Percentiles rank a stretch among this genome's conserved stretches.
phyloP scores from a whole-genome alignment of 2,888 invertebrate genomes.

The Agrotis clavis region DNA sequence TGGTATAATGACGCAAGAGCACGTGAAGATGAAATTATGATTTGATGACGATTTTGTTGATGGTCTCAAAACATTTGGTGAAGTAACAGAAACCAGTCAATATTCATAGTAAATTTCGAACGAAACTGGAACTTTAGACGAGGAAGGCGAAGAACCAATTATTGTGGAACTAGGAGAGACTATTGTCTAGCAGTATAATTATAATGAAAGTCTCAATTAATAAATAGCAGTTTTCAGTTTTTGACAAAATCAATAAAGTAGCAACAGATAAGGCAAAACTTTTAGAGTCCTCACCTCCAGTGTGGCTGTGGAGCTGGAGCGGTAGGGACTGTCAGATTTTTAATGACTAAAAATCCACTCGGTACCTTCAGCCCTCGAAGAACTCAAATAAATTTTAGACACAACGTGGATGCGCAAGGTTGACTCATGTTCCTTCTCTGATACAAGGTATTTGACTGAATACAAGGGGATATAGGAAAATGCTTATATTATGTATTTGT shows the following conservation, averaged over 20 bases:
- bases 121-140: background rate
- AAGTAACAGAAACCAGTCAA: background rate
- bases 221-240: background rate
- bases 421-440: slow-evolving; percentile 8
- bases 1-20: slow-evolving; percentile 40
- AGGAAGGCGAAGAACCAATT: background rate
- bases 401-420: slow-evolving; percentile 18
- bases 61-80: slow-evolving; percentile 10
- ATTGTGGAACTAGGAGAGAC: background rate
- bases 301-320: too few species aligned
- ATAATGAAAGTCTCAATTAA: background rate
- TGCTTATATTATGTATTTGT: background rate
- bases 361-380: too few species aligned
- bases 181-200: background rate
- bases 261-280: background rate
- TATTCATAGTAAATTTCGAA: too few species aligned
- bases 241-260: background rate
- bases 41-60: slow-evolving; percentile 23
- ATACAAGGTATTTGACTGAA: background rate
- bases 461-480: background rate
- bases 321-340: too few species aligned
- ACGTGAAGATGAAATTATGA: slow-evolving; percentile 34
- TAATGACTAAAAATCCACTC: too few species aligned
- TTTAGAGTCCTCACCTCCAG: too few species aligned
- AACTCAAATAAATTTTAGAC: slow-evolving; percentile 17